These are phyloP conservation scores for Exaiptasia diaphana DNA, from an alignment of 64 coral and sea anemone species.

Conservation along the genomic window DNA sequence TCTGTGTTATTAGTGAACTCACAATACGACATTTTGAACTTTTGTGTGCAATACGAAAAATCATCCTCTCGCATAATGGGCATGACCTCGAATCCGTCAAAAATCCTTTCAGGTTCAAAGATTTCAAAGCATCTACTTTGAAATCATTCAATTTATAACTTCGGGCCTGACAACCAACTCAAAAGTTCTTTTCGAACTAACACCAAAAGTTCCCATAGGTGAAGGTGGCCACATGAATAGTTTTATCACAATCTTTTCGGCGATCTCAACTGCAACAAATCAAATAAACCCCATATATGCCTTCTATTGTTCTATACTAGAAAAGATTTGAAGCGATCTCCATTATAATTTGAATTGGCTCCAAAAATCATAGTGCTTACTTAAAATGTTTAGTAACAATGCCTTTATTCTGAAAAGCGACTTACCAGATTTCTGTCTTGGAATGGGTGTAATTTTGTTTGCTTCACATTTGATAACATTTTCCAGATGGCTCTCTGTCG, in stretches of 20 bases:
- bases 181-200: neutral
- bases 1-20: neutral
- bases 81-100: slow-evolving; percentile 6
- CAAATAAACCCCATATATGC: neutral
- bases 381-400: too few relatives aligned
- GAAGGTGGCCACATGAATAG: neutral
- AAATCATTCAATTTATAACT: neutral
- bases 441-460: too few relatives aligned
- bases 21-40: neutral
- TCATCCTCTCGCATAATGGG: neutral
- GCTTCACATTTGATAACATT: too few relatives aligned
- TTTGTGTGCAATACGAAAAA: neutral
- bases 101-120: too few relatives aligned
- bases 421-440: too few relatives aligned
- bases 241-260: neutral
- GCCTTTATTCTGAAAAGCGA: too few relatives aligned
- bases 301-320: too few relatives aligned
- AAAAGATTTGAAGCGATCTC: too few relatives aligned
- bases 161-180: neutral
- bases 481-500: too few relatives aligned
- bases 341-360: too few relatives aligned
- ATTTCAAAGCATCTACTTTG: neutral
- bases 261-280: neutral
- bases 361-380: too few relatives aligned
- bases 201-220: neutral